Evolutionary conservation across 2,113 vertebrate genomes (phyloP).

Genomic region (Pycnonotus jocosus): DNA sequence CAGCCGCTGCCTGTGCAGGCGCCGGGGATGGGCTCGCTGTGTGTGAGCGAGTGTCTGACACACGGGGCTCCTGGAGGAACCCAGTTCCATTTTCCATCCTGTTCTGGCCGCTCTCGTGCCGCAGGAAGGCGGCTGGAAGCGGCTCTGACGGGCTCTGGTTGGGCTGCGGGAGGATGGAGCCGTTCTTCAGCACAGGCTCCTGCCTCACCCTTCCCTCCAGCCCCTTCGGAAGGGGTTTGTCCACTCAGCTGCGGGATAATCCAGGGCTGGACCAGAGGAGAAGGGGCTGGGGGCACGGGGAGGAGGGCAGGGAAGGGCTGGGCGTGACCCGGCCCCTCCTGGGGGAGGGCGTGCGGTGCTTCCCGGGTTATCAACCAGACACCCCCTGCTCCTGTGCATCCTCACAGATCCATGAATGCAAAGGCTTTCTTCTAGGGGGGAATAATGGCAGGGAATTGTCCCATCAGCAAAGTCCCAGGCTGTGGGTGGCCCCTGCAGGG

Average conservation of each 20-base stretch:
- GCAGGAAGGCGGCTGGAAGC: background rate
- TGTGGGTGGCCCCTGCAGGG: background rate
- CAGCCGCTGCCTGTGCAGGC: background rate
- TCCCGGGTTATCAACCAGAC: background rate
- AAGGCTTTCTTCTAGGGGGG: background rate
- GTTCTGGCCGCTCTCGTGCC: background rate
- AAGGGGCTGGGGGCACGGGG: accelerated
- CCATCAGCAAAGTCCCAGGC: background rate
- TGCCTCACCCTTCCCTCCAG: background rate
- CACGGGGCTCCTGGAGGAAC: background rate
- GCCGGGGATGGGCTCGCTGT: background rate
- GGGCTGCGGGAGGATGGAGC: background rate
- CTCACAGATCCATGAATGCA: background rate
- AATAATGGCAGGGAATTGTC: background rate
- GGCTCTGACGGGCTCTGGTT: background rate
- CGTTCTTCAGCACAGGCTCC: background rate
- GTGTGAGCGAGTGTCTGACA: background rate
- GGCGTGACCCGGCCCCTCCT: accelerated
- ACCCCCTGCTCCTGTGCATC: background rate
- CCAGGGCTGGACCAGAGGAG: background rate
- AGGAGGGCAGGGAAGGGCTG: background rate
- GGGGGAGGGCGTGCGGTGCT: background rate
- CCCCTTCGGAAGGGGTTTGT: background rate
- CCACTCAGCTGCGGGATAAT: background rate
- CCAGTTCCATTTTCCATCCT: background rate